These are phyloP conservation scores for Protobothrops mucrosquamatus DNA, from an alignment of 2,113 vertebrate genomes.

Conservation along the genomic window DNA sequence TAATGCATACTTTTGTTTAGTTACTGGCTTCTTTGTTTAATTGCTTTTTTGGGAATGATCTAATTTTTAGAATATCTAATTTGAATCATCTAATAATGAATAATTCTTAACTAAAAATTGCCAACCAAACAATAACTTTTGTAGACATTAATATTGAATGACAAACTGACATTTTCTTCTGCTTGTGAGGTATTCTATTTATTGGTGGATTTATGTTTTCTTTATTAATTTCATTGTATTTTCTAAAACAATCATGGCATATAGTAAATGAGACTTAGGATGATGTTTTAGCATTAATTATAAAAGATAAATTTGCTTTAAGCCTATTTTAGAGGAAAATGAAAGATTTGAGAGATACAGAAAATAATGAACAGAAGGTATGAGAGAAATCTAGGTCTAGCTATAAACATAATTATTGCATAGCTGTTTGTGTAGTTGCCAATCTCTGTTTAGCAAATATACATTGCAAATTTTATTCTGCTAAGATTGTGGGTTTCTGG, in stretches of 20 bases:
- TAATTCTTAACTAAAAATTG: accelerated
- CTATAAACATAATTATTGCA: not conserved
- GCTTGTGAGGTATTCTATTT: not conserved
- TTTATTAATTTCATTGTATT: not conserved
- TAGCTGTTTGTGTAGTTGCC: not conserved
- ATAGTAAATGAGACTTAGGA: not conserved
- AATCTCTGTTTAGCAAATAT: not conserved
- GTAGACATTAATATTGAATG: not conserved
- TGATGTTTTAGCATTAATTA: not conserved
- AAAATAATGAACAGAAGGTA: accelerated
- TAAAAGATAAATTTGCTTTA: not conserved
- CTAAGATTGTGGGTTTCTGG: not conserved
- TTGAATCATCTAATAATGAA: not conserved
- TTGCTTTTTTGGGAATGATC: not conserved
- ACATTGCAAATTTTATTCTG: not conserved
- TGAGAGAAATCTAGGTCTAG: not conserved
- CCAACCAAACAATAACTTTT: not conserved
- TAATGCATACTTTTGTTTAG: not conserved
- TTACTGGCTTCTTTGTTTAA: not conserved
- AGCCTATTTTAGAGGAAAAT: not conserved
- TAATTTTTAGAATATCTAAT: not conserved
- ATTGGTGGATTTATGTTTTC: not conserved
- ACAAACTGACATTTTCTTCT: not conserved
- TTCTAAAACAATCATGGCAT: not conserved
- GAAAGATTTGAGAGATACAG: not conserved